Base-by-base conservation (phyloP, 1,140 invertebrate species). In the Heliothis virescens region DNA sequence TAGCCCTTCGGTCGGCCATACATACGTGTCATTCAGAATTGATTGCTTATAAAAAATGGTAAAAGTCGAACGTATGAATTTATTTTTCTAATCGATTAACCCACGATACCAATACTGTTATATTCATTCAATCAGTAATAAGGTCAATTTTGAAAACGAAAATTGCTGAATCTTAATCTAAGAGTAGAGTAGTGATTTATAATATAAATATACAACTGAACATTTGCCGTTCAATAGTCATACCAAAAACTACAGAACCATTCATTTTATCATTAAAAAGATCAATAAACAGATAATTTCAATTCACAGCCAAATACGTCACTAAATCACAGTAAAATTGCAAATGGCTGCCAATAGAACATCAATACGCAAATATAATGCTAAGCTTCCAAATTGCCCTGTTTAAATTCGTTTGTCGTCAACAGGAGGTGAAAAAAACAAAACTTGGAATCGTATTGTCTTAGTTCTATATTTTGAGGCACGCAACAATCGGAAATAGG, bases 11-110 rank as follows among this genome's bases (percentile, higher is more conserved):
- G 84, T 84, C 83, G 67, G 34, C 79, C 79, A 86, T 85, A 76
- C 60, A 76, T 82, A 81, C 48, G 74, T 86, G 86, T 89, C 88
- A 90, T 87, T 85, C 74, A 59, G 73, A 89, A 90, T 91, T 90
- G 87, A 91, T 89, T 90, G 87, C 88, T 84, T 86, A 85, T 87
- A 83, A 85, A 90, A 88, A 87, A 79, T 82, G 60, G 69, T 81
- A 84, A 84, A 86, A 81, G 79, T 79, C 77, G 50, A 65, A 21
- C 69, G 53, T 59, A 59, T 62, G 71, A 77, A 83, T 85, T 82
- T 81, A 80, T 83, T 79, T 59, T 57, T 21, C 34, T 2, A 48
- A 26, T 79, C 18, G 21, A 29, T 15, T 67, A 7, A 71, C 67
- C 11, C 50, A 11, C 2, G 26, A 41, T 26, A 12, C 1, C 21